phyloP scores from a whole-genome alignment of 2,888 invertebrate genomes.

The Anagyrus pseudococci region DNA sequence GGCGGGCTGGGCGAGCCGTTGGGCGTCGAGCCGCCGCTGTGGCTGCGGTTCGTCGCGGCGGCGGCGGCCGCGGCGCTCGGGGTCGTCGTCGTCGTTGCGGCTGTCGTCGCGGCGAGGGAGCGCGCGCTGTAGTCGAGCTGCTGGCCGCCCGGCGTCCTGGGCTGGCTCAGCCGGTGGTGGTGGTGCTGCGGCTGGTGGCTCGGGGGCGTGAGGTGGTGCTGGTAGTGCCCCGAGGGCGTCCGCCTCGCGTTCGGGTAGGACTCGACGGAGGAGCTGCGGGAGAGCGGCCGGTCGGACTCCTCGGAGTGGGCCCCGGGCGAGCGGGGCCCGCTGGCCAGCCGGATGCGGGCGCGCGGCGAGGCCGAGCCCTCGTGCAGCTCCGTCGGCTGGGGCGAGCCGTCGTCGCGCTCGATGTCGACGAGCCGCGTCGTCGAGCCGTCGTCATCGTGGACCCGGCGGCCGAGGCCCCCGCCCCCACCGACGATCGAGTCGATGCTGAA shows the following conservation, averaged over 20 bases:
- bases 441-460: conserved; percentile 33
- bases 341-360: conserved; percentile 30
- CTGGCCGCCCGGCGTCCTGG: conserved; percentile 34
- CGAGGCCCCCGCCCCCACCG: conserved; percentile 66
- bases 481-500: conserved; percentile 95
- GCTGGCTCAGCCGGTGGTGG: conserved; percentile 34
- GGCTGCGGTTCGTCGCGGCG: conserved; percentile 56
- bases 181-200: conserved; percentile 20
- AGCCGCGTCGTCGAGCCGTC: conserved; percentile 13
- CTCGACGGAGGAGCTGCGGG: conserved; percentile 58
- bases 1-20: conserved; percentile 60
- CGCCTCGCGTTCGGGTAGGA: conserved; percentile 55
- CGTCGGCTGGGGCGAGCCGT: conserved; percentile 43
- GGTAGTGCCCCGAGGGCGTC: conserved; percentile 62
- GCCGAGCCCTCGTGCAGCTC: conserved; percentile 53
- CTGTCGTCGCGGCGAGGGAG: conserved; percentile 43
- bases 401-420: conserved; percentile 35
- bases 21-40: conserved; percentile 58
- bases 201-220: conserved; percentile 12
- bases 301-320: conserved; percentile 66
- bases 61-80: too few species aligned
- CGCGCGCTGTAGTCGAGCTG: conserved; percentile 41
- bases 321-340: conserved; percentile 42
- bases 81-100: too few species aligned
- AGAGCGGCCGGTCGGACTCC: conserved; percentile 61